Conservation (phyloP, 2,888 invertebrate species). For the Pyrochroa serraticornis region DNA sequence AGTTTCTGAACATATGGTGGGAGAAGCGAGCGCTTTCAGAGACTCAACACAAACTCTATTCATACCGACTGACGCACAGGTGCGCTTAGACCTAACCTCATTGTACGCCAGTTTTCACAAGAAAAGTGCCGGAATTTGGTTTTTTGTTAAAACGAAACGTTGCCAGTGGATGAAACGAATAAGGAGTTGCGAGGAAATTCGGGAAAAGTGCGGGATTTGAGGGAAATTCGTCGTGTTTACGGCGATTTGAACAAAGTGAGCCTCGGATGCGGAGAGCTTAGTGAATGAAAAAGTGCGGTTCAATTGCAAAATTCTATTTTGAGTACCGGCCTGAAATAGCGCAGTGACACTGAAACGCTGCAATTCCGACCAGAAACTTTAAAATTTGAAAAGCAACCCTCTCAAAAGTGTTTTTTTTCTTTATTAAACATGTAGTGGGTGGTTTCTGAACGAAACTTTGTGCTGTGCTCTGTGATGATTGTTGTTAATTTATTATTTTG, state of each 20-base stretch:
- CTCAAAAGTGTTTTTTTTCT: background rate
- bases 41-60: constrained; percentile 33
- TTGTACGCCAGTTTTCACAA: background rate
- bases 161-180: constrained; percentile 13
- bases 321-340: constrained; percentile 26
- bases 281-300: constrained; percentile 9
- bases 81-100: constrained; percentile 29
- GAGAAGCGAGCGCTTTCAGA: constrained; percentile 46
- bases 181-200: constrained; percentile 9
- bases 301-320: constrained; percentile 31
- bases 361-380: background rate
- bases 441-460: constrained; percentile 3
- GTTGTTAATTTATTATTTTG: constrained; percentile 29
- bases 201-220: constrained; percentile 7
- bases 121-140: background rate
- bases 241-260: background rate
- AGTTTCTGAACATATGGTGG: constrained; percentile 45
- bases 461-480: constrained; percentile 17
- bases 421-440: constrained; percentile 1
- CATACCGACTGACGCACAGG: constrained; percentile 35
- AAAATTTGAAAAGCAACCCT: background rate
- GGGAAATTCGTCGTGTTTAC: constrained; percentile 4
- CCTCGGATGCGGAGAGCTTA: background rate
- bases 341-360: constrained; percentile 4
- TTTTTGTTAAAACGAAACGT: no score